Base-by-base conservation (phyloP, 2,888 invertebrate species). In the Cantharis rufa region DNA sequence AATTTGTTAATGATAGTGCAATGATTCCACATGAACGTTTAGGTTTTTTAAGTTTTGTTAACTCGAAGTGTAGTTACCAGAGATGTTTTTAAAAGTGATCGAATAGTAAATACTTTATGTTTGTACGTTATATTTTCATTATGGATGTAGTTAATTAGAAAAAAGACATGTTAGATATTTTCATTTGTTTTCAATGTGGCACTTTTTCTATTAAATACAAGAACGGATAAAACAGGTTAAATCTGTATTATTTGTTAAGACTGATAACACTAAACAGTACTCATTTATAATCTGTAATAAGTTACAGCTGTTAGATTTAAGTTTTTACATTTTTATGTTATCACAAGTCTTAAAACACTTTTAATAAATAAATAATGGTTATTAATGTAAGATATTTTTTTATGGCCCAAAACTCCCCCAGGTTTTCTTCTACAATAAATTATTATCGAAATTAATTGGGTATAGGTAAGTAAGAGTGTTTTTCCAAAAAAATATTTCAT, bases 181-280 rank as follows among this genome's bases (percentile, higher is more conserved):
- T 72, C 74, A 72, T 75, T 78, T 80, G 76, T 78, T 78, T 76
- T 74, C 70, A 78, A 72, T 75, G 75, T 75, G 78, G 78, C 78
- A 75, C 78, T 68, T 75, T 78, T 78, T 75, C 78, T 75, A 72
- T 75, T 73, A 71, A 72, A 71, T 75, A 76, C 78, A 77, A 78
- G 79, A 75, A 80, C 81, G 80, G 79, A 76, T 66, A 66, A 48
- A 66, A 66, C 80, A 82, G 79, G 81, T 82, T 81, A 83, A 81
- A 76, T 48, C 71, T 82, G 83, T 85, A 86, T 85, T 84, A 84
- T 86, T 86, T 86, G 85, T 86, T 84, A 86, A 86, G 86, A 86
- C 86, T 86, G 86, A 86, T 84, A 84, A 83, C 18, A 48, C 48
- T 48, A 84, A 82, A 78, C 76, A 80, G 78, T 77, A 76, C 71